Evolutionary conservation across 2,797 vertebrate species (phyloP).

Genomic region (Notamacropus eugenii): DNA sequence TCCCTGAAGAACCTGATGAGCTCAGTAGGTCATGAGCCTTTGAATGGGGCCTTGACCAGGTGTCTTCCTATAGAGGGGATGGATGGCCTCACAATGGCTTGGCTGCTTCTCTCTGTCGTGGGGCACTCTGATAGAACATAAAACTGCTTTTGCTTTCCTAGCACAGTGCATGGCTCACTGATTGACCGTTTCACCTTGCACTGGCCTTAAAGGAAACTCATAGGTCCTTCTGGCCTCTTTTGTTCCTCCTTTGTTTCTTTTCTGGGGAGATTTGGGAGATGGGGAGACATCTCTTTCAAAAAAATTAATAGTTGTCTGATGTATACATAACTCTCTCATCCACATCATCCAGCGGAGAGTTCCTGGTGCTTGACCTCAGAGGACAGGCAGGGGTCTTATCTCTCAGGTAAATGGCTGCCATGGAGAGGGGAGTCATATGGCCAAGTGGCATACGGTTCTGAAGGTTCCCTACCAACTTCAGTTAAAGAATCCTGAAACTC

Average conservation of each 20-base stretch:
- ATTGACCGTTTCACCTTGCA: background rate
- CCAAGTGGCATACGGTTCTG: background rate
- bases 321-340: background rate
- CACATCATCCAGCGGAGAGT: background rate
- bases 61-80: background rate
- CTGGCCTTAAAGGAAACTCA: no score
- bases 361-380: background rate
- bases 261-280: background rate
- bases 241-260: background rate
- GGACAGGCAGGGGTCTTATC: background rate
- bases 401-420: background rate
- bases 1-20: background rate
- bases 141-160: no score
- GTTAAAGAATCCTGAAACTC: background rate
- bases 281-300: no score
- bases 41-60: background rate
- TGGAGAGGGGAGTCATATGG: background rate
- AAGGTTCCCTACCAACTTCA: background rate
- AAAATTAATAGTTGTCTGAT: background rate
- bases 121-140: background rate
- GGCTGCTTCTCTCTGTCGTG: background rate
- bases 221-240: background rate
- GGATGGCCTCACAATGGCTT: background rate
- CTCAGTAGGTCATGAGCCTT: background rate
- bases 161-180: background rate